Conservation (phyloP, 2,888 invertebrate species). For the Dione vanillae region DNA sequence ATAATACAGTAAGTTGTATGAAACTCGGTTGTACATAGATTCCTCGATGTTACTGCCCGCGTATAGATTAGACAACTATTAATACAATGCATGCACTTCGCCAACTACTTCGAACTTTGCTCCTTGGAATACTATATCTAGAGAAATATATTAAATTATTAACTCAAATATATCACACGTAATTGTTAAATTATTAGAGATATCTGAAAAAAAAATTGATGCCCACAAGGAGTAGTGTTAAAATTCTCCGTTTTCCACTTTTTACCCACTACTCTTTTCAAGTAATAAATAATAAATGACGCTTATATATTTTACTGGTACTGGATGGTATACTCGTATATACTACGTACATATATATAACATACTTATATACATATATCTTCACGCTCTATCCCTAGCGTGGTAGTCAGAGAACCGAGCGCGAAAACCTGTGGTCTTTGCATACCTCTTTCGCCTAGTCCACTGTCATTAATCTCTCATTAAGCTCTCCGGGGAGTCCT, state of each 20-base stretch:
- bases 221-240: not conserved
- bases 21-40: slow-evolving; percentile 33
- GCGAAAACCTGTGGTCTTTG: too few species aligned
- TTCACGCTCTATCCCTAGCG: too few species aligned
- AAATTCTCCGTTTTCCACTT: not conserved
- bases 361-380: too few species aligned
- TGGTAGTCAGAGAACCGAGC: too few species aligned
- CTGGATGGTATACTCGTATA: too few species aligned
- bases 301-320: not conserved
- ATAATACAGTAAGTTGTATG: slow-evolving; percentile 41
- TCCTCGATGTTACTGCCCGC: slow-evolving; percentile 10
- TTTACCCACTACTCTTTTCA: not conserved
- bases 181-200: too few species aligned
- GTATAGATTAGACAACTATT: slow-evolving; percentile 27
- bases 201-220: too few species aligned
- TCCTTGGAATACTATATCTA: not conserved
- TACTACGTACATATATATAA: too few species aligned
- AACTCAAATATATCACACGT: too few species aligned
- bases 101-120: slow-evolving; percentile 14
- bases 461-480: too few species aligned
- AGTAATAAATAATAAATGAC: not conserved
- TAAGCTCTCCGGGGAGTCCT: too few species aligned
- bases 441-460: too few species aligned
- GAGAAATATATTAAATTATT: not conserved
- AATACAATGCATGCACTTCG: slow-evolving; percentile 21